phyloP scores from a whole-genome alignment of 2,113 vertebrate genomes.

The Illadopsis cleaveri region DNA sequence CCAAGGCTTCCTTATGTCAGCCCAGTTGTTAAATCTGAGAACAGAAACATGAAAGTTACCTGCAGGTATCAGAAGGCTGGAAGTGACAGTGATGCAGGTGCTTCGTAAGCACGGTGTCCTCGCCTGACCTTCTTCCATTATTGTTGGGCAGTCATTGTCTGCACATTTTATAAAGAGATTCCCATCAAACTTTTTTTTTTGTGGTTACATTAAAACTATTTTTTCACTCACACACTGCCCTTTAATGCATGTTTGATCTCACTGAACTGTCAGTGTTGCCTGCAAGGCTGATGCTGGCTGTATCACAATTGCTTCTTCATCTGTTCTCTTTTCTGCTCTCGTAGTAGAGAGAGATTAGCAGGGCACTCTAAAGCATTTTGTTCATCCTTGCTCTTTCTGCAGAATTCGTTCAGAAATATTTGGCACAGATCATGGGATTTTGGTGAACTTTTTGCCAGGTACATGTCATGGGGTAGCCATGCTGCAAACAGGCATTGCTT shows the following conservation, averaged over 20 bases:
- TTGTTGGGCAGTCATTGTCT: background rate
- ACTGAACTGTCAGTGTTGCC: background rate
- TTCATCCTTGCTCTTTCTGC: background rate
- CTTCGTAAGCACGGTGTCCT: background rate
- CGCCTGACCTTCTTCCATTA: background rate
- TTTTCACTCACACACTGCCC: background rate
- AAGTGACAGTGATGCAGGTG: background rate
- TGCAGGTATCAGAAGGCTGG: background rate
- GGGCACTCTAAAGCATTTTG: background rate
- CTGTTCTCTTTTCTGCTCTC: background rate
- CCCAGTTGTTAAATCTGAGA: background rate
- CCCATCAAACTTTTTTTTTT: background rate
- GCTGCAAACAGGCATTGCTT: background rate
- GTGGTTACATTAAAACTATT: background rate
- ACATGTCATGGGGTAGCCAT: rapidly evolving
- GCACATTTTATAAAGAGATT: background rate
- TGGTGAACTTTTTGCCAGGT: background rate
- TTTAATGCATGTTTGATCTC: background rate
- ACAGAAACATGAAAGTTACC: background rate
- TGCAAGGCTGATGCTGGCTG: background rate
- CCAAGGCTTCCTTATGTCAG: background rate
- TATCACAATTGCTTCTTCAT: background rate
- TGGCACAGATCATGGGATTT: background rate
- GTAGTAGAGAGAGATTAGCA: background rate
- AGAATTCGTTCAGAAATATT: background rate